Evolutionary conservation across 2,797 vertebrate genomes (phyloP).

Genomic region (Channa striata): DNA sequence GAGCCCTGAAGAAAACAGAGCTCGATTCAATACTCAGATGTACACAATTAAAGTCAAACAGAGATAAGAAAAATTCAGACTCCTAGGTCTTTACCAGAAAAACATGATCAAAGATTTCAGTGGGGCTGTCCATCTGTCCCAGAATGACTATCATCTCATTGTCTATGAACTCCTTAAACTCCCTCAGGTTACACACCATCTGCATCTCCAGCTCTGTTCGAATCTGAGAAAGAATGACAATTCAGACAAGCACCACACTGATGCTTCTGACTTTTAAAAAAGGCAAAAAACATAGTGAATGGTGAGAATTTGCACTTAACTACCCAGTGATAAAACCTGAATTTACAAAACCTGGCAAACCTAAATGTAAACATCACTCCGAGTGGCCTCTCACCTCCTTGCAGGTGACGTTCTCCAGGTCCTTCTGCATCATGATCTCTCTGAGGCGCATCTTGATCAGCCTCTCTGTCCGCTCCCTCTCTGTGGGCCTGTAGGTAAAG

Average conservation of each 20-base stretch:
- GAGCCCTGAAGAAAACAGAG: constrained; percentile 88
- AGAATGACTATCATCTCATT: constrained; percentile 99
- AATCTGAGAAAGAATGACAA: constrained; percentile 82
- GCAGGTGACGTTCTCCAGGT: constrained; percentile 97
- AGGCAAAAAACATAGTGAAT: not conserved
- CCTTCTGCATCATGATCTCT: constrained; percentile 99
- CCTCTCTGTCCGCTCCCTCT: constrained; percentile 93
- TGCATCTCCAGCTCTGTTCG: constrained; percentile 98
- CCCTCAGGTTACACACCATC: constrained; percentile 96
- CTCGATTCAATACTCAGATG: constrained; percentile 9
- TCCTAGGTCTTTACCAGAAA: constrained; percentile 96
- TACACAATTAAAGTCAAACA: not conserved
- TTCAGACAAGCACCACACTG: not conserved
- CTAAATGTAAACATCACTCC: not conserved
- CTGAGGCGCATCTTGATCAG: constrained; percentile 94
- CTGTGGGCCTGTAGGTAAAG: constrained; percentile 88
- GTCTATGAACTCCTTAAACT: constrained; percentile 98
- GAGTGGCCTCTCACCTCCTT: constrained; percentile 89
- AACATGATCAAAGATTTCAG: constrained; percentile 97
- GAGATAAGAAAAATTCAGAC: not conserved
- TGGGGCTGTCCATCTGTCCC: constrained; percentile 99
- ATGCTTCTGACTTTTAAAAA: not conserved
- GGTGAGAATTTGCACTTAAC: not conserved
- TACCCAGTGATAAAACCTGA: not conserved
- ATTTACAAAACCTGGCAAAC: not conserved